These are phyloP conservation scores for Mesaphorura yosii DNA, from an alignment of 1,140 invertebrate species.

Conservation along the genomic window DNA sequence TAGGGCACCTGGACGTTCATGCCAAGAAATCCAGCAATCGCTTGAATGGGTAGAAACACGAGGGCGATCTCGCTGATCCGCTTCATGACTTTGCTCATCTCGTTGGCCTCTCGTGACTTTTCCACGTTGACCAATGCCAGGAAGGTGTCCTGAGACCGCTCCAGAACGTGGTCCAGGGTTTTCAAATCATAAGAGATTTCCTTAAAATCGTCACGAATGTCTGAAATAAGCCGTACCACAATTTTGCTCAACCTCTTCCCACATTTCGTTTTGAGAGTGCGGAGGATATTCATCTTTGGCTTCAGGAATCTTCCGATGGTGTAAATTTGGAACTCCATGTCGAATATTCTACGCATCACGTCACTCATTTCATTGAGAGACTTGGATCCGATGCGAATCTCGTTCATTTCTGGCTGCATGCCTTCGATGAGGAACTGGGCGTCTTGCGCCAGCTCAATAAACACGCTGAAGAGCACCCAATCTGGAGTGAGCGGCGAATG, in stretches of 20 bases:
- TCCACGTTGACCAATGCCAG: background rate
- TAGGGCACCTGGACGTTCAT: slow-evolving; percentile 10
- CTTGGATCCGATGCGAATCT: background rate
- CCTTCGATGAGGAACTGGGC: slow-evolving; percentile 2
- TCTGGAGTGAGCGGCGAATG: slow-evolving; percentile 6
- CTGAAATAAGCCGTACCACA: background rate
- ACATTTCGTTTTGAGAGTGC: slow-evolving; percentile 8
- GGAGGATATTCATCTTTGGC: slow-evolving; percentile 6
- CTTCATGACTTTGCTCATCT: slow-evolving; percentile 10
- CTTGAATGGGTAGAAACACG: slow-evolving; percentile 10
- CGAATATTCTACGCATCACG: slow-evolving; percentile 2
- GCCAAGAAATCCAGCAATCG: slow-evolving; percentile 7
- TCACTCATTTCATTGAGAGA: background rate
- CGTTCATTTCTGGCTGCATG: slow-evolving; percentile 3
- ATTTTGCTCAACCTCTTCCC: background rate
- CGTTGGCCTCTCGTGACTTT: slow-evolving; percentile 8
- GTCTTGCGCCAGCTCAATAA: slow-evolving; percentile 12
- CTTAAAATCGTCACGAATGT: slow-evolving; percentile 5
- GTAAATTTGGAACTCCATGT: slow-evolving; percentile 7
- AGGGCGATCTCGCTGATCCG: slow-evolving; percentile 9
- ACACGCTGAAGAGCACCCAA: slow-evolving; percentile 10
- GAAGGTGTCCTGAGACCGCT: slow-evolving; percentile 11
- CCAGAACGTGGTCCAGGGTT: slow-evolving; percentile 6
- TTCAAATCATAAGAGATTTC: slow-evolving; percentile 5
- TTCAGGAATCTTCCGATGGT: slow-evolving; percentile 5